Conservation (phyloP, 2,113 vertebrate genomes). For the Colistium nudipinnis region DNA sequence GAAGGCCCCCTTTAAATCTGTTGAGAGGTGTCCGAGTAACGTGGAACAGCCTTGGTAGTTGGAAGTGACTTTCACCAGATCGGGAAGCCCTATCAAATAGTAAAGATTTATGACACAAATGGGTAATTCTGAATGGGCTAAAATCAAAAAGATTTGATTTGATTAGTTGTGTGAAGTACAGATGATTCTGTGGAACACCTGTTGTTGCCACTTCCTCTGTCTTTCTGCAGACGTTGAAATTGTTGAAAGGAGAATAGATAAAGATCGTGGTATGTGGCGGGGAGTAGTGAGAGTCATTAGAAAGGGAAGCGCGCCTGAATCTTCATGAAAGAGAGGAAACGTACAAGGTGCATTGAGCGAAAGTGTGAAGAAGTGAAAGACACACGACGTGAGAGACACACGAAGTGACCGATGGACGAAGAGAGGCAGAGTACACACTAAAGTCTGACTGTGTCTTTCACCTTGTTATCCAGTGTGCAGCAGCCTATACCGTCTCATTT, state of each 20-base stretch:
- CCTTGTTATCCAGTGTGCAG: slow-evolving; percentile 51
- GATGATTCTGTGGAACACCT: background rate
- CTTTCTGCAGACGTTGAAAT: too few relatives aligned
- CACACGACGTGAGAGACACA: slow-evolving; percentile 35
- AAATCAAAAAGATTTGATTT: too few relatives aligned
- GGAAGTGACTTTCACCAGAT: too few relatives aligned
- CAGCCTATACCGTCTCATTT: background rate
- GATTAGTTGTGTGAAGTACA: background rate
- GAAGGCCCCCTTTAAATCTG: too few relatives aligned
- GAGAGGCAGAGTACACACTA: slow-evolving; percentile 27
- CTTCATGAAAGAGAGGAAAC: slow-evolving; percentile 11
- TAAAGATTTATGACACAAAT: too few relatives aligned
- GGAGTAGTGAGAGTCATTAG: too few relatives aligned
- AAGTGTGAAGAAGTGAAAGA: slow-evolving; percentile 33
- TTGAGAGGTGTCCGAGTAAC: background rate
- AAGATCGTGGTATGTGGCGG: too few relatives aligned
- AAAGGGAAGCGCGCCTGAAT: background rate
- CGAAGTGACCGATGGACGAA: slow-evolving; percentile 49
- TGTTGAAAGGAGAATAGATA: background rate
- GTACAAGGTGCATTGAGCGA: slow-evolving; percentile 1
- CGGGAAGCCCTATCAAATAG: too few relatives aligned
- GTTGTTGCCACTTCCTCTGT: background rate
- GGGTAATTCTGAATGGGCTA: too few relatives aligned
- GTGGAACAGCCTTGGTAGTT: background rate
- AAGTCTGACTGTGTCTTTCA: slow-evolving; percentile 55